phyloP scores from a whole-genome alignment of 2,888 invertebrate genomes.

The Orchesella flavescens region DNA sequence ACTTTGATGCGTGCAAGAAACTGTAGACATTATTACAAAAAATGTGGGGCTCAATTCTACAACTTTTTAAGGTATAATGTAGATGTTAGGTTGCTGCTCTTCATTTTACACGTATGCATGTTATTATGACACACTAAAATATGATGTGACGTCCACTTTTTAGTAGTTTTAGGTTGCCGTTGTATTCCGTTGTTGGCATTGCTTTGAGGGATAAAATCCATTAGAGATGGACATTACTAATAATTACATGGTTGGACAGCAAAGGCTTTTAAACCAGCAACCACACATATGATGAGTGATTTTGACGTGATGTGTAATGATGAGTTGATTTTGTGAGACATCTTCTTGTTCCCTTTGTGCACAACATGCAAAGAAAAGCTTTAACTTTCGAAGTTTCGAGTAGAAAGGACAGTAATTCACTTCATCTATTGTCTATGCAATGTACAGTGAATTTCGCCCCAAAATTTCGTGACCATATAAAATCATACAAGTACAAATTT shows the following conservation, averaged over 20 bases:
- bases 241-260: constrained; percentile 66
- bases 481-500: background rate
- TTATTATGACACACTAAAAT: constrained; percentile 20
- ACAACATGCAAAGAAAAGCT: constrained; percentile 36
- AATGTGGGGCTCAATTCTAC: constrained; percentile 40
- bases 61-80: constrained; percentile 13
- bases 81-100: constrained; percentile 13
- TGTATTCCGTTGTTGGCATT: constrained; percentile 33
- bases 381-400: background rate
- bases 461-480: background rate
- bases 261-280: constrained; percentile 56
- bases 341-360: constrained; percentile 1
- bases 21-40: constrained; percentile 42
- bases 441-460: background rate
- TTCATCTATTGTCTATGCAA: too few relatives aligned
- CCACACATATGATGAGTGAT: constrained; percentile 53
- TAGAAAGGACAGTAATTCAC: background rate
- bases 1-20: constrained; percentile 31
- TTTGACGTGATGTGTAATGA: constrained; percentile 48
- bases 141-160: constrained; percentile 52
- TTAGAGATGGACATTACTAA: constrained; percentile 67
- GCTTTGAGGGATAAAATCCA: constrained; percentile 67
- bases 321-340: background rate
- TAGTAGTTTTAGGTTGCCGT: constrained; percentile 22
- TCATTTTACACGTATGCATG: constrained; percentile 13